phyloP scores from a whole-genome alignment of 2,797 vertebrate genomes.

The Nasua narica region DNA sequence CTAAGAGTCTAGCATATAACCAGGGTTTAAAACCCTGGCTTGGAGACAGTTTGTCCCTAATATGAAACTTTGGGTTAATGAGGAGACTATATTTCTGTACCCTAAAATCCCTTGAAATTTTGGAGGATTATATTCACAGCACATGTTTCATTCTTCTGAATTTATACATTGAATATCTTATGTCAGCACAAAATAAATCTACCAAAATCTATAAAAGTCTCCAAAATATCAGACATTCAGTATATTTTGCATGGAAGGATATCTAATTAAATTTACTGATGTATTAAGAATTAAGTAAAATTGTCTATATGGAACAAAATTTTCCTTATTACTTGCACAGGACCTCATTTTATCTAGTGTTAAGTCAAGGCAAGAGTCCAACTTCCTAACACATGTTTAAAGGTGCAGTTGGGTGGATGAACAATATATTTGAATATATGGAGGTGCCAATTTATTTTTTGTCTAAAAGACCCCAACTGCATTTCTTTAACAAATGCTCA shows the following conservation, averaged over 20 bases:
- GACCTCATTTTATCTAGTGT: background rate
- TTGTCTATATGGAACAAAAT: background rate
- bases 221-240: background rate
- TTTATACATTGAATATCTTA: background rate
- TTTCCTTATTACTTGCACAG: background rate
- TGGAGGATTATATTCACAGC: background rate
- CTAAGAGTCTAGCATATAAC: background rate
- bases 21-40: background rate
- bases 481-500: background rate
- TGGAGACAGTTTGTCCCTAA: background rate
- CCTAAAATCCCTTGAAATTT: background rate
- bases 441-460: background rate
- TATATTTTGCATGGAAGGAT: background rate
- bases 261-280: background rate
- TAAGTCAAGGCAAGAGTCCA: background rate
- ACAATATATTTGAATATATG: background rate
- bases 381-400: background rate
- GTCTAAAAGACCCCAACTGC: accelerated
- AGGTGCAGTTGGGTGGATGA: background rate
- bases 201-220: background rate
- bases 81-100: background rate
- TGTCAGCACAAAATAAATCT: background rate
- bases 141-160: background rate
- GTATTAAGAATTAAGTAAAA: background rate
- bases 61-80: background rate